These are phyloP conservation scores for Bagarius yarrelli DNA, from an alignment of 2,113 vertebrate genomes.

Conservation along the genomic window DNA sequence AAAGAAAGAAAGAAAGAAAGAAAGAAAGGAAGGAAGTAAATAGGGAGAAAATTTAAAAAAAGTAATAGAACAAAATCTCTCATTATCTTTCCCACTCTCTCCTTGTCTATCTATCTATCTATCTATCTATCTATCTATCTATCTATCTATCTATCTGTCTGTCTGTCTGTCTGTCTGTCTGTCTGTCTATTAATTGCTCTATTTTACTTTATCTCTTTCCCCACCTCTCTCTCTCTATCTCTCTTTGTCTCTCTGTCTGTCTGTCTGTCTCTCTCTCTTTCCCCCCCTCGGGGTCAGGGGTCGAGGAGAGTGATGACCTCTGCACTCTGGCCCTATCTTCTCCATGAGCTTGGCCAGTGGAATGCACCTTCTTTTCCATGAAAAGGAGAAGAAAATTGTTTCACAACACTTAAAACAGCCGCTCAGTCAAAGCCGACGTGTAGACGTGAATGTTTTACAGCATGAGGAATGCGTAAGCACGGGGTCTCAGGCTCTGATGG, in stretches of 20 bases:
- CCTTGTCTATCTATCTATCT: no score
- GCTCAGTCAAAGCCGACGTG: background rate
- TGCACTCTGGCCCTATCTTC: constrained; percentile 42
- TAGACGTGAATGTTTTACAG: background rate
- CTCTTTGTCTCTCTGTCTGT: background rate
- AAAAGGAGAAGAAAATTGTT: constrained; percentile 52
- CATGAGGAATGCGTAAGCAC: background rate
- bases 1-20: no score
- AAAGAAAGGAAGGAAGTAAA: no score
- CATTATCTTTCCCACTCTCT: background rate
- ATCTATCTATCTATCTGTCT: background rate
- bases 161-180: background rate
- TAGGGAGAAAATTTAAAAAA: no score
- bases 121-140: background rate
- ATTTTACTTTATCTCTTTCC: background rate
- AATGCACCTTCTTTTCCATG: constrained; percentile 57
- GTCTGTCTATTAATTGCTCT: background rate
- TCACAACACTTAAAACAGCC: background rate
- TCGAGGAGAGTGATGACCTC: constrained; percentile 14
- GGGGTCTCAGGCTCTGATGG: background rate
- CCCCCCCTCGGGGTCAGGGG: constrained; percentile 5
- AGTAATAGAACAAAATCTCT: no score
- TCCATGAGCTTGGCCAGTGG: constrained; percentile 60
- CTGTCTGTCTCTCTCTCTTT: background rate
- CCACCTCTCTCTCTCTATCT: background rate